These are phyloP conservation scores for Sebastes reedi DNA, from an alignment of 2,797 vertebrate genomes.

Conservation along the genomic window DNA sequence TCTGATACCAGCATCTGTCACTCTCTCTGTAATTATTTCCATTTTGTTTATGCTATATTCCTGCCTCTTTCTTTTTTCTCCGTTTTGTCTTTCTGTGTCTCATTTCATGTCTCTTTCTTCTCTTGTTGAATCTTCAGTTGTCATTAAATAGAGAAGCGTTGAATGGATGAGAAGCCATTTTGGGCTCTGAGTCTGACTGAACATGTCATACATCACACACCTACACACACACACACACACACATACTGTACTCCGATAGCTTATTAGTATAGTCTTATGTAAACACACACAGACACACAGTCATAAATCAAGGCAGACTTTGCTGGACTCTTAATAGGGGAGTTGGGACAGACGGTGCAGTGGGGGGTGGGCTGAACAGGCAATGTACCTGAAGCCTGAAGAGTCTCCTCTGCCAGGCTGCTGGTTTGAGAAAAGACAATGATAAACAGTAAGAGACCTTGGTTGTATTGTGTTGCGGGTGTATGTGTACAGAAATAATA, in stretches of 20 bases:
- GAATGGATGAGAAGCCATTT: slow-evolving; percentile 23
- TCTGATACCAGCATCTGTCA: background rate
- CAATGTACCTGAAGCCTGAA: slow-evolving; percentile 5
- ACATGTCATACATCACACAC: slow-evolving; percentile 27
- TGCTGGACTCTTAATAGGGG: slow-evolving; percentile 14
- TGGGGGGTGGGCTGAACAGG: background rate
- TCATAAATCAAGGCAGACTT: slow-evolving; percentile 46
- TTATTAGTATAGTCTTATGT: slow-evolving; percentile 5
- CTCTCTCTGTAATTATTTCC: background rate
- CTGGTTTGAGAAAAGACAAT: slow-evolving; percentile 7
- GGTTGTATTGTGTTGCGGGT: background rate
- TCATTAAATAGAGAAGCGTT: background rate
- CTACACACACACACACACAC: background rate
- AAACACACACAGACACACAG: background rate
- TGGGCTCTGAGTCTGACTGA: slow-evolving; percentile 1
- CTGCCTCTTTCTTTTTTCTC: background rate
- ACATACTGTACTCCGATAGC: background rate
- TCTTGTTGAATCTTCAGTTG: background rate
- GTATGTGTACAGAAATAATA: slow-evolving; percentile 9
- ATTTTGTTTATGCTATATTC: background rate
- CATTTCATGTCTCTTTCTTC: background rate
- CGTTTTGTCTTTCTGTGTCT: background rate
- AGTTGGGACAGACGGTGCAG: slow-evolving; percentile 15
- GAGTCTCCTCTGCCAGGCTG: background rate
- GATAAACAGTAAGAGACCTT: background rate